Conservation (phyloP, 2,113 vertebrate genomes). For the Scomber colias region DNA sequence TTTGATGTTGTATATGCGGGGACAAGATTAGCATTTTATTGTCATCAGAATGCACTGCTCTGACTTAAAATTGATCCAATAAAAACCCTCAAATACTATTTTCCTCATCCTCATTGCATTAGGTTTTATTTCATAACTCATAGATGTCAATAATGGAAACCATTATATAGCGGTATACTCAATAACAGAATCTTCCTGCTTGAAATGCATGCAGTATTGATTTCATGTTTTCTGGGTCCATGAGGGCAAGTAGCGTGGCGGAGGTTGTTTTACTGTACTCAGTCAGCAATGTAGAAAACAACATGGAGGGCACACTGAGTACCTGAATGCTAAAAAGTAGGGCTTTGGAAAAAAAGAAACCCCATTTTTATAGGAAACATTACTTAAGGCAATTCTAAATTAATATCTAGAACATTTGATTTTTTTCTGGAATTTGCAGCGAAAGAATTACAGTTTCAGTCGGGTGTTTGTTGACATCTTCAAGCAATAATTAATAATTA, state of each 20-base stretch:
- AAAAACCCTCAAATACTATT: constrained; percentile 81
- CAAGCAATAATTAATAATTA: too few species aligned
- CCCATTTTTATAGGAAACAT: neutral
- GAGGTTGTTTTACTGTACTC: constrained; percentile 77
- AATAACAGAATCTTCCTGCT: constrained; percentile 84
- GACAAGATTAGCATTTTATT: constrained; percentile 77
- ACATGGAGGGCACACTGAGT: constrained; percentile 27
- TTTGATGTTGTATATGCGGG: constrained; percentile 32
- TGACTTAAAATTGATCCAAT: constrained; percentile 80
- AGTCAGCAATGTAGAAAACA: constrained; percentile 61
- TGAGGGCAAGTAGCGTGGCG: constrained; percentile 78
- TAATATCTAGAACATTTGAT: neutral
- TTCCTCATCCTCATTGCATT: constrained; percentile 84
- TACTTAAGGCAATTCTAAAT: neutral
- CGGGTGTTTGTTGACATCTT: too few species aligned
- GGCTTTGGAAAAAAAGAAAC: neutral
- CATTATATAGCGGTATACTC: constrained; percentile 83
- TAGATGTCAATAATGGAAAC: constrained; percentile 84
- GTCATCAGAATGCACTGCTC: constrained; percentile 73
- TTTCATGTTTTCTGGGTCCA: constrained; percentile 81
- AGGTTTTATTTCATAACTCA: constrained; percentile 86
- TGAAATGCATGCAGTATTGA: constrained; percentile 86
- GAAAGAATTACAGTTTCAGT: too few species aligned
- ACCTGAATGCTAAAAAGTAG: constrained; percentile 34
- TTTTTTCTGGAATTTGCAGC: neutral